A percentile compares a stretch with the other conserved stretches of the same genome.
These are phyloP conservation scores for Liasis olivaceus DNA, from an alignment of 2,797 vertebrate genomes.

Conservation along the genomic window DNA sequence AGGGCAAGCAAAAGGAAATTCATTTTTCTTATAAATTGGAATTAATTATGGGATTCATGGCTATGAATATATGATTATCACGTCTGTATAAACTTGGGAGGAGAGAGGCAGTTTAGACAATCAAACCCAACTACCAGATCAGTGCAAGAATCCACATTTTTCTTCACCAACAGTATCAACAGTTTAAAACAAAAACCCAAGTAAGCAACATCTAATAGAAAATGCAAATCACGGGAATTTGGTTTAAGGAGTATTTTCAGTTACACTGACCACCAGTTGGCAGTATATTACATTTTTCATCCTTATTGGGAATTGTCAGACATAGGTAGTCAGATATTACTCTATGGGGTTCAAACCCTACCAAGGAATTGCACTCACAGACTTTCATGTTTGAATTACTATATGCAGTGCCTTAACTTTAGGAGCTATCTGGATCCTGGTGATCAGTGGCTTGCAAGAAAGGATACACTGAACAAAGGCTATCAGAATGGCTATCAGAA, in stretches of 20 bases:
- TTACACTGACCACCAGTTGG: not conserved
- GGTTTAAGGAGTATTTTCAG: not conserved
- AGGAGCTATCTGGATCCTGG: not conserved
- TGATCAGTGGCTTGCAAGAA: not conserved
- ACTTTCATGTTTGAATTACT: not conserved
- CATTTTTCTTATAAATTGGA: not conserved
- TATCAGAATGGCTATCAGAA: not conserved
- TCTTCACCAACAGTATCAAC: not conserved
- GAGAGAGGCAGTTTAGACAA: not conserved
- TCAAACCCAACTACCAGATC: not conserved
- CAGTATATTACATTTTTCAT: not conserved
- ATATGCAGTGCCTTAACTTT: not conserved
- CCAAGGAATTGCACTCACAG: not conserved
- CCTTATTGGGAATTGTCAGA: not conserved
- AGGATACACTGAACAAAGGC: not conserved
- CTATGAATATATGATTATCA: not conserved
- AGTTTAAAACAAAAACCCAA: not conserved
- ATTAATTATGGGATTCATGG: not conserved
- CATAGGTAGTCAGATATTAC: not conserved
- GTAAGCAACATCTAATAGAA: not conserved
- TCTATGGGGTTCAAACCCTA: not conserved
- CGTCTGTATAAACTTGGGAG: not conserved
- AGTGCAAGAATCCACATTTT: not conserved
- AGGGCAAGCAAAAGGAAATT: not conserved
- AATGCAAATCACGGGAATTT: not conserved